Evolutionary conservation across 2,113 vertebrate genomes (phyloP).

Genomic region (Suncus etruscus): DNA sequence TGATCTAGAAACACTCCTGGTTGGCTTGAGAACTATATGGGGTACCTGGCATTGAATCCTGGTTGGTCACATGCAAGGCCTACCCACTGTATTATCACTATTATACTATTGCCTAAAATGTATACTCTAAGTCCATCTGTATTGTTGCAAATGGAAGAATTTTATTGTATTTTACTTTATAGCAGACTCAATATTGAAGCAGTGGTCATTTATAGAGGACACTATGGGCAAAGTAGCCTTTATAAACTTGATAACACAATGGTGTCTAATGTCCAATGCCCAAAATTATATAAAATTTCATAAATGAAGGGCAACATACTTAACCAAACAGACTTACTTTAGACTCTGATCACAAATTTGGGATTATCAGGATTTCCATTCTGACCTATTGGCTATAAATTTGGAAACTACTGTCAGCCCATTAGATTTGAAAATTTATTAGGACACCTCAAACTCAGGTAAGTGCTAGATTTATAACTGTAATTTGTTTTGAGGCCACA

Average conservation of each 20-base stretch:
- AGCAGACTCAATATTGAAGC: not conserved
- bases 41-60: too few species aligned
- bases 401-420: not conserved
- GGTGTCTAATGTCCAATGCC: not conserved
- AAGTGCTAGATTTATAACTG: not conserved
- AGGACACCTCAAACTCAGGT: not conserved
- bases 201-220: not conserved
- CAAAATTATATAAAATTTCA: not conserved
- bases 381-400: not conserved
- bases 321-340: not conserved
- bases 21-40: too few species aligned
- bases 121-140: too few species aligned
- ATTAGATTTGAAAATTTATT: not conserved
- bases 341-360: not conserved
- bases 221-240: not conserved
- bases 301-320: not conserved
- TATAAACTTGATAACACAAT: not conserved
- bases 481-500: too few species aligned
- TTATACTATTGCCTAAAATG: too few species aligned
- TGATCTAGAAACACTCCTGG: too few species aligned
- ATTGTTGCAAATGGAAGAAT: too few species aligned
- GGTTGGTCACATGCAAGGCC: too few species aligned
- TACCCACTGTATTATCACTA: too few species aligned
- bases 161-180: too few species aligned
- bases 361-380: not conserved